Conservation (phyloP, 2,797 vertebrate genomes). For the Tiaroga cobitis region DNA sequence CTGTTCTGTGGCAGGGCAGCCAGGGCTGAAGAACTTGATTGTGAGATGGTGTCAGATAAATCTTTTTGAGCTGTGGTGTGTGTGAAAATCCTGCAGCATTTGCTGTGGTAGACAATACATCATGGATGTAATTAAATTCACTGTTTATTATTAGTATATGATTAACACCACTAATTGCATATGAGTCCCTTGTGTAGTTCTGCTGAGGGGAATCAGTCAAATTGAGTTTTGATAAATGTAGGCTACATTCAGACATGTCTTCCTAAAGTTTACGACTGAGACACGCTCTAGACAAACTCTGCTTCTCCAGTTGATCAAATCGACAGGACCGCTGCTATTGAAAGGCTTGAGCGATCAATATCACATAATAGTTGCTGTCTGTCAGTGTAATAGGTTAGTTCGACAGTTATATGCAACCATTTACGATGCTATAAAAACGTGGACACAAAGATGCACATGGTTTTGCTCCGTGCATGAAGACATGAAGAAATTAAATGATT, state of each 20-base stretch:
- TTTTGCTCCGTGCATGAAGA: conserved; percentile 45
- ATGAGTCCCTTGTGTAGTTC: conserved; percentile 24
- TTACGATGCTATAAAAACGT: conserved; percentile 40
- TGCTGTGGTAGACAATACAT: conserved; percentile 13
- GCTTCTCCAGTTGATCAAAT: conserved; percentile 34
- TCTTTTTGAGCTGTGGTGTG: conserved; percentile 25
- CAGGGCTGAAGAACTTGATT: conserved; percentile 53
- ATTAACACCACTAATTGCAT: conserved; percentile 48
- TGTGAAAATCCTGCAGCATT: conserved; percentile 14
- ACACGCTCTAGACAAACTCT: conserved; percentile 22
- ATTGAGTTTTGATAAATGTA: conserved; percentile 34
- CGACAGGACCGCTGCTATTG: conserved; percentile 24
- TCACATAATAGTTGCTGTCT: conserved; percentile 38
- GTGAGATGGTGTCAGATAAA: conserved; percentile 45
- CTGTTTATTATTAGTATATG: conserved; percentile 44
- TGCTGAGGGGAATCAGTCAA: conserved; percentile 28
- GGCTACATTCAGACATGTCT: conserved; percentile 27
- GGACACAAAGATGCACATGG: conserved; percentile 50
- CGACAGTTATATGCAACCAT: conserved; percentile 43
- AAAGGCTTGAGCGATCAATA: conserved; percentile 41
- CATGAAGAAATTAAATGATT: conserved; percentile 54
- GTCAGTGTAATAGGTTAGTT: conserved; percentile 48
- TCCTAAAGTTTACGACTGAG: conserved; percentile 34
- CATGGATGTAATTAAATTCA: conserved; percentile 44
- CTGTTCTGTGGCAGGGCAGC: conserved; percentile 57